phyloP scores from a whole-genome alignment of 1,140 invertebrate genomes.

The Drosophila insularis region DNA sequence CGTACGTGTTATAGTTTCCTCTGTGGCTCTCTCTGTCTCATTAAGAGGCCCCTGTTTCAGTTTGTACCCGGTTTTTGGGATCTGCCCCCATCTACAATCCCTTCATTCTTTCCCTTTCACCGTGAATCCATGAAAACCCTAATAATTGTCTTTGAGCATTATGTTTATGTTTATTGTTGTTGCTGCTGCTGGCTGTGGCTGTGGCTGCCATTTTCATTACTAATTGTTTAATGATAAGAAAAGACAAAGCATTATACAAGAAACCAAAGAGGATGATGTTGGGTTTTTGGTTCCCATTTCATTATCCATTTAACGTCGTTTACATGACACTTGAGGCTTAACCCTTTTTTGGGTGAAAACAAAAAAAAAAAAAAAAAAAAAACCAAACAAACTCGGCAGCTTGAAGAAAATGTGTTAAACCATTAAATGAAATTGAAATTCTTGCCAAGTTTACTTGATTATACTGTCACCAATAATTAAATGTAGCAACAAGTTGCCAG shows the following conservation, averaged over 20 bases:
- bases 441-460: constrained; percentile 80
- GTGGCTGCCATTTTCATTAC: constrained; percentile 43
- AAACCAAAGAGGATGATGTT: constrained; percentile 22
- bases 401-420: constrained; percentile 70
- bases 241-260: constrained; percentile 11
- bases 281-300: constrained; percentile 34
- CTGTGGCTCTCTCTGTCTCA: no score
- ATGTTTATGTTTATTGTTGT: constrained; percentile 74
- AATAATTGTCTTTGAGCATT: constrained; percentile 74
- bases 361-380: background rate
- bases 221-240: constrained; percentile 66
- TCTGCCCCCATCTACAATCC: background rate
- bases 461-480: constrained; percentile 81
- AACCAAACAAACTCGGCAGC: constrained; percentile 17
- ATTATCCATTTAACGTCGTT: constrained; percentile 62
- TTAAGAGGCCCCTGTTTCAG: background rate
- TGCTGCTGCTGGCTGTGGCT: background rate
- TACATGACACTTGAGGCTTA: constrained; percentile 78
- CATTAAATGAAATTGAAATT: constrained; percentile 80
- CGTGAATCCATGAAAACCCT: constrained; percentile 57
- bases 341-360: constrained; percentile 15
- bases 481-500: constrained; percentile 78
- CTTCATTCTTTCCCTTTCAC: background rate
- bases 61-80: no score
- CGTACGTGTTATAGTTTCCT: no score